These are phyloP conservation scores for Bactericera cockerelli DNA, from an alignment of 1,140 invertebrate species.

Conservation along the genomic window DNA sequence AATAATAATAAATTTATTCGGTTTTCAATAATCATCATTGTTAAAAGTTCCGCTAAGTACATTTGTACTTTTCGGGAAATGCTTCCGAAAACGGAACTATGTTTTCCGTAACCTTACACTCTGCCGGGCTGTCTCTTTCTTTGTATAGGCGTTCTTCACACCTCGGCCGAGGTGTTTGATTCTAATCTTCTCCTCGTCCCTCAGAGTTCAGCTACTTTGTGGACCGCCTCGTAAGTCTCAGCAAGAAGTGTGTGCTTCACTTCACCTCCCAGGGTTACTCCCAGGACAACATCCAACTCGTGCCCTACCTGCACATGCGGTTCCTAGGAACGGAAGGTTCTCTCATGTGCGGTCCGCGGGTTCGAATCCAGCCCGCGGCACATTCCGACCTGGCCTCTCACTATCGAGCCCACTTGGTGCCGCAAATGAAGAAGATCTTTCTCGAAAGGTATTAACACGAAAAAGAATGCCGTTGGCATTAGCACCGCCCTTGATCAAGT, in stretches of 20 bases:
- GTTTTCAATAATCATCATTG: too few relatives aligned
- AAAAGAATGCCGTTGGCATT: too few relatives aligned
- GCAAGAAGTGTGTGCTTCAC: slow-evolving; percentile 41
- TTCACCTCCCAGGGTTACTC: slow-evolving; percentile 59
- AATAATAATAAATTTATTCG: too few relatives aligned
- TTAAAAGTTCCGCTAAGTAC: too few relatives aligned
- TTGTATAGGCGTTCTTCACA: too few relatives aligned
- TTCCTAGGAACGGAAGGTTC: slow-evolving; percentile 92
- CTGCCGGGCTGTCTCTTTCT: too few relatives aligned
- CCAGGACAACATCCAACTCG: slow-evolving; percentile 41
- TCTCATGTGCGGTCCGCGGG: slow-evolving; percentile 57
- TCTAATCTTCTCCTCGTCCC: too few relatives aligned
- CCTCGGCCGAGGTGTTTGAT: too few relatives aligned
- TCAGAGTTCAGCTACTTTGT: slow-evolving; percentile 51
- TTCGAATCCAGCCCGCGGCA: neutral
- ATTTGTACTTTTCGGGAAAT: too few relatives aligned
- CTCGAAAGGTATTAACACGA: slow-evolving; percentile 57
- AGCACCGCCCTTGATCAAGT: too few relatives aligned
- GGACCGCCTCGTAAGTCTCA: slow-evolving; percentile 43
- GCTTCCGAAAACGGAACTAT: too few relatives aligned
- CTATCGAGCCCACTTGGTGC: slow-evolving; percentile 14
- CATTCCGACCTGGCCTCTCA: slow-evolving; percentile 14
- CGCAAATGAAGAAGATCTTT: slow-evolving; percentile 53
- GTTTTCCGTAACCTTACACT: too few relatives aligned
- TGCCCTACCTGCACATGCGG: slow-evolving; percentile 78